Base-by-base conservation (phyloP, 2,113 vertebrate genomes). In the Trogon surrucura region DNA sequence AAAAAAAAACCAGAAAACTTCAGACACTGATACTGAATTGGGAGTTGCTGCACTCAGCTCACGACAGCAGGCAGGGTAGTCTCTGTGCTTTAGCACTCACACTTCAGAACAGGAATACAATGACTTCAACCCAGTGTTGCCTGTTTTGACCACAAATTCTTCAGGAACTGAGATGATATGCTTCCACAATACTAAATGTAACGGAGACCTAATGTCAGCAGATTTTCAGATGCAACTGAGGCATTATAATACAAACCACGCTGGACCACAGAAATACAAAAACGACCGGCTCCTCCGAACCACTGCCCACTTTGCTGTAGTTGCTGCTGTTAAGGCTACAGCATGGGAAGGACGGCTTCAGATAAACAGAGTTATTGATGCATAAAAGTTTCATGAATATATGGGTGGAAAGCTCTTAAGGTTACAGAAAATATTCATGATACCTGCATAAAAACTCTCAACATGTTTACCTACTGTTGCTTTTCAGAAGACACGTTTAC, bases 1-100 rank as follows among this genome's bases (percentile, higher is more conserved):
- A 41, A 41, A 41, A 41, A 36, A 7, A 36, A 36, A 36, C 7
- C 2, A 45, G 53, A 13, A 20, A 80, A 22, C 14, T 38, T 85
- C 3, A 86, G 30, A 78, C 21, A 54, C 0, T 11, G 16, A 71
- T 12, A 36, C 0, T 25, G 34, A 62, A 36, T 3, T 19, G 7
- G 45, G 48, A 90, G 9, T 32, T 61, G 80, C 30, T 73, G 30
- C 23, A 26, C 38, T 62, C 17, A 19, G 20, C 23, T 74, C 29
- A 32, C 0, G 8, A 19, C 5, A 51, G 27, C 2, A 8, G 25
- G 10, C 16, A 64, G 36, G 17, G 44, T 0, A 11, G 3, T 23
- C 23, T n/a, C 71, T 50, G n/a, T 51, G 30, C 32, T 30, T 14
- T 23, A 48, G 38, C 3, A 53, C 2, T 13, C 21, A 16, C 4